Percentiles rank a stretch among this genome's conserved stretches.
Evolutionary conservation across 2,888 invertebrate species (phyloP).

Genomic region (Gerris lacustris): DNA sequence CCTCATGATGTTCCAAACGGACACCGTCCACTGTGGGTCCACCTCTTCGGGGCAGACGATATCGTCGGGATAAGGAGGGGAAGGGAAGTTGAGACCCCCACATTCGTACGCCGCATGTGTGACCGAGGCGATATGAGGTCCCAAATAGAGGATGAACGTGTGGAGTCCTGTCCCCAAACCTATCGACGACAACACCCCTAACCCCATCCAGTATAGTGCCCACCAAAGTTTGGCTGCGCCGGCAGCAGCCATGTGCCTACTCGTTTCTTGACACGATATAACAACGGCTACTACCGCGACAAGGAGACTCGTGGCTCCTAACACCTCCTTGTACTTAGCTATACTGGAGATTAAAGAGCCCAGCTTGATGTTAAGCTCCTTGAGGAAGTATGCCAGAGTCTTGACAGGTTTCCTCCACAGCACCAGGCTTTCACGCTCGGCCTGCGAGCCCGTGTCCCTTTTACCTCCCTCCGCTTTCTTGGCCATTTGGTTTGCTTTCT

Average conservation of each 20-base stretch:
- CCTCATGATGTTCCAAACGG: slow-evolving; percentile 85
- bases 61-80: slow-evolving; percentile 95
- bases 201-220: slow-evolving; percentile 82
- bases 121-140: slow-evolving; percentile 97
- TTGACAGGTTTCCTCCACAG: slow-evolving; percentile 68
- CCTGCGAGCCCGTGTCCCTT: slow-evolving; percentile 14
- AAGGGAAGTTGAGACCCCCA: slow-evolving; percentile 83
- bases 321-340: slow-evolving; percentile 17
- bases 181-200: slow-evolving; percentile 92
- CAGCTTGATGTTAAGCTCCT: slow-evolving; percentile 55
- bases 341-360: slow-evolving; percentile 13
- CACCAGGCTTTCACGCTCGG: slow-evolving; percentile 41
- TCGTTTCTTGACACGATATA: slow-evolving; percentile 17
- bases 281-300: slow-evolving; percentile 16
- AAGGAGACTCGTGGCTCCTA: slow-evolving; percentile 12
- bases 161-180: slow-evolving; percentile 97
- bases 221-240: slow-evolving; percentile 37
- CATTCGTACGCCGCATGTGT: slow-evolving; percentile 98
- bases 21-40: slow-evolving; percentile 51
- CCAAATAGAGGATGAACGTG: slow-evolving; percentile 94
- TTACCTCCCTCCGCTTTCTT: slow-evolving; percentile 14
- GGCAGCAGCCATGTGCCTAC: slow-evolving; percentile 22
- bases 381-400: slow-evolving; percentile 66
- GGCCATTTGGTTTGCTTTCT: slow-evolving; percentile 6
- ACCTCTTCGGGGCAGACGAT: slow-evolving; percentile 77